Base-by-base conservation (phyloP, 2,113 vertebrate species). In the Hyla sarda region DNA sequence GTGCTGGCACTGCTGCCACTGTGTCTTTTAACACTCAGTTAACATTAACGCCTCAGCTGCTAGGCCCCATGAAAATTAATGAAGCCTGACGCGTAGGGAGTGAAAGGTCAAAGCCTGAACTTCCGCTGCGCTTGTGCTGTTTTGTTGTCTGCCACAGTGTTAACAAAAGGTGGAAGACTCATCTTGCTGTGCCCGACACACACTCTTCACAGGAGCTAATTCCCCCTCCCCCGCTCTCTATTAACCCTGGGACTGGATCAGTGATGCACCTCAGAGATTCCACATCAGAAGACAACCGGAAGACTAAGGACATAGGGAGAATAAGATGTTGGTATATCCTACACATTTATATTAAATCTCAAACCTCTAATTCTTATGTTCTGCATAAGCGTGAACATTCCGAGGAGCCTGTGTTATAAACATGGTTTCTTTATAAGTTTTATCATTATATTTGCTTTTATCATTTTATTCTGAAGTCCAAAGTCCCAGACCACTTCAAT, bases 1-100 rank as follows among this genome's bases (percentile, higher is more conserved):
- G 48, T 23, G n/a, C 71, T 84, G 69, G 50, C 47, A 74, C 32
- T 72, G 19, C 92, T 92, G 91, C 93, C 92, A 92, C 92, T 93
- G 93, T 94, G 93, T 93, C 94, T 94, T 91, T 65, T 92, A 92
- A 93, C 95, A 92, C 92, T 94, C 94, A 92, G 94, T 94, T 94
- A 95, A 93, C 94, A 93, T 95, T 93, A 91, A 94, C 86, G 80
- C 90, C 93, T 85, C 93, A 93, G 93, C 92, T 92, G 93, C 92
- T 81, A 92, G 94, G 94, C 94, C 89, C 89, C 93, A 91, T 94
- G 94, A 89, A 92, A 92, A 92, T 92, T 92, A 93, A 94, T 93
- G 93, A 92, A 93, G 93, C 94, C 93, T 94, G 92, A 93, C 90
- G 89, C 91, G 89, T 90, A 91, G 91, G 91, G 93, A 94, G 92